A percentile compares a stretch with the other conserved stretches of the same genome.
Conservation (phyloP, 2,888 invertebrate genomes). For the Caenorhabditis auriculariae region DNA sequence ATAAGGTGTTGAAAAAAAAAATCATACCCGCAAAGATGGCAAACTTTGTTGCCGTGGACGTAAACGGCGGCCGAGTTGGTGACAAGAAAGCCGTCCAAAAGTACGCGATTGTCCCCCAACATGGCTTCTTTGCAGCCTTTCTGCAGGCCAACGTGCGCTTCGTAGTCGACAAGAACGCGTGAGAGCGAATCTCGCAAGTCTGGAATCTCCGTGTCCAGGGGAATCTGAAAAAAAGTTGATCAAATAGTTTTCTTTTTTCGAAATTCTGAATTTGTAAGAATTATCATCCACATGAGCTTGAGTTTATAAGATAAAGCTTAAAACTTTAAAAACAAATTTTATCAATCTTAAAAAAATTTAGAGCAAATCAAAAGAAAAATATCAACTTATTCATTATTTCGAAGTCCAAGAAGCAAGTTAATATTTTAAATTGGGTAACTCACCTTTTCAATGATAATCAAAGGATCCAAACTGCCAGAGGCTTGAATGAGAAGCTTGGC, state of each 20-base stretch:
- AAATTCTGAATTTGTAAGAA: no score
- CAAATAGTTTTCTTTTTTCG: slow-evolving; percentile 3
- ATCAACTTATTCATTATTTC: no score
- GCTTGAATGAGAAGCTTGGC: slow-evolving; percentile 42
- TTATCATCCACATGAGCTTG: no score
- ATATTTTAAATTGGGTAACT: no score
- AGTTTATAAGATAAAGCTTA: no score
- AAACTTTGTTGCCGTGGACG: slow-evolving; percentile 1
- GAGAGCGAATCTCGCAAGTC: slow-evolving; percentile 67
- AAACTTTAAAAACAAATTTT: no score
- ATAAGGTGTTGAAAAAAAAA: background rate
- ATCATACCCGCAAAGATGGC: slow-evolving; percentile 7
- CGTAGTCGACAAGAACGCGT: slow-evolving; percentile 77
- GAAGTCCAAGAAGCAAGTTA: no score
- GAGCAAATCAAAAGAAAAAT: no score
- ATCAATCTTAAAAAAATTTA: no score
- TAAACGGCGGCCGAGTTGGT: background rate
- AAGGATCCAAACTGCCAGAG: slow-evolving; percentile 44
- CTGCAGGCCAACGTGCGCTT: slow-evolving; percentile 70
- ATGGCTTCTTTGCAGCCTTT: slow-evolving; percentile 24
- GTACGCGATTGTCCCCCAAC: slow-evolving; percentile 10
- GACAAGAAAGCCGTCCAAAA: background rate
- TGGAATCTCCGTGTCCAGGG: slow-evolving; percentile 81
- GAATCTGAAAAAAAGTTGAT: slow-evolving; percentile 71
- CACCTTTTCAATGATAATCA: slow-evolving; percentile 50